These are phyloP conservation scores for Cavia porcellus DNA, from an alignment of 2,113 vertebrate species.

Conservation along the genomic window DNA sequence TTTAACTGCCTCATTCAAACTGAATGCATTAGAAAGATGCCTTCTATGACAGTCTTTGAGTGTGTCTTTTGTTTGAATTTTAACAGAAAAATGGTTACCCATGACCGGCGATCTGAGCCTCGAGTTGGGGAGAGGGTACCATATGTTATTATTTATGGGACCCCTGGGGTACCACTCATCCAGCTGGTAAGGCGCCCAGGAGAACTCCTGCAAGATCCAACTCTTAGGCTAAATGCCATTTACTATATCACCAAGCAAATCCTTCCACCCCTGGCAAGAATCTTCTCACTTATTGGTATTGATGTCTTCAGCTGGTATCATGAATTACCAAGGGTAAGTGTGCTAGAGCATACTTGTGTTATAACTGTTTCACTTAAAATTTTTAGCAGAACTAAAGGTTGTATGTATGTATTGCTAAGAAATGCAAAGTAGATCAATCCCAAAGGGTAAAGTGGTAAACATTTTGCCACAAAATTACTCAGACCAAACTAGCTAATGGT, in stretches of 20 bases:
- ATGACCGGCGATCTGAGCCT: conserved; percentile 96
- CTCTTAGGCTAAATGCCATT: conserved; percentile 93
- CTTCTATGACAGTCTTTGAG: conserved; percentile 53
- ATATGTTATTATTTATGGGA: conserved; percentile 96
- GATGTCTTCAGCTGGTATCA: conserved; percentile 98
- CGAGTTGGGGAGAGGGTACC: conserved; percentile 97
- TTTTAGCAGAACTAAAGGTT: background rate
- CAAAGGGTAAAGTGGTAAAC: conserved; percentile 33
- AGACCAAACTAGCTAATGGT: conserved; percentile 33
- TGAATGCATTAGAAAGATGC: conserved; percentile 3
- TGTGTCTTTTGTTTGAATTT: conserved; percentile 65
- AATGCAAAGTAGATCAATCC: background rate
- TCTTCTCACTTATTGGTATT: conserved; percentile 97
- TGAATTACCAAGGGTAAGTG: conserved; percentile 95
- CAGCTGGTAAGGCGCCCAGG: conserved; percentile 95
- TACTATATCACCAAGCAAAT: conserved; percentile 99
- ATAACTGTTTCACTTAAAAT: background rate
- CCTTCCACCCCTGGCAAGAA: conserved; percentile 94
- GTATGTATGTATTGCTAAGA: background rate
- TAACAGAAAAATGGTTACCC: conserved; percentile 94
- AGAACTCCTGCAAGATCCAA: conserved; percentile 94
- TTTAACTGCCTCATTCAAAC: conserved; percentile 52
- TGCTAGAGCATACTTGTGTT: background rate
- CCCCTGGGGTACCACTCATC: conserved; percentile 96
- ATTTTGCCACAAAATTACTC: conserved; percentile 46